Evolutionary conservation across 2,113 vertebrate species (phyloP).

Genomic region (Nibea coibor): DNA sequence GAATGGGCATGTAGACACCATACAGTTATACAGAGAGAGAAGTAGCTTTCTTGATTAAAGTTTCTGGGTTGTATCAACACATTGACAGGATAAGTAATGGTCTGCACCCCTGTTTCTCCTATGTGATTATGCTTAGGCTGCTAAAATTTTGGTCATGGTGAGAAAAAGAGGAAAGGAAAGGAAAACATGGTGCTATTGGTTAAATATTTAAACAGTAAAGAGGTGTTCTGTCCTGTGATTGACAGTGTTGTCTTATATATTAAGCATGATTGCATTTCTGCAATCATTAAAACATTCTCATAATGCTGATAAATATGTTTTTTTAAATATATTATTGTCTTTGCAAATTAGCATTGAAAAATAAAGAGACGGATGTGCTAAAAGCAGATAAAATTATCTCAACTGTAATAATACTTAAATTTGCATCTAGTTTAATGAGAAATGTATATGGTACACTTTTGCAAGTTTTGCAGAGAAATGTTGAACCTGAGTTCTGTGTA

Average conservation of each 20-base stretch:
- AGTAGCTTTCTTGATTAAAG: background rate
- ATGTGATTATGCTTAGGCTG: background rate
- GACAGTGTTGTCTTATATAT: background rate
- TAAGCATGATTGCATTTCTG: background rate
- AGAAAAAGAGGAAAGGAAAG: background rate
- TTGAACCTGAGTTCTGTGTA: slow-evolving; percentile 2
- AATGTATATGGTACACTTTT: background rate
- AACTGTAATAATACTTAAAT: background rate
- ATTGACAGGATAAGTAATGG: background rate
- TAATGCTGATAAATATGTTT: background rate
- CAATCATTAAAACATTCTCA: background rate
- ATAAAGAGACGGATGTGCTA: background rate
- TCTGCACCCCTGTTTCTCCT: no score
- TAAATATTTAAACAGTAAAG: background rate
- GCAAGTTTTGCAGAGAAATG: background rate
- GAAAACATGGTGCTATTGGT: background rate
- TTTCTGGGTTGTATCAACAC: background rate
- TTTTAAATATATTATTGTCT: background rate
- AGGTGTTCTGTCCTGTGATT: background rate
- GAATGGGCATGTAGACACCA: slow-evolving; percentile 2
- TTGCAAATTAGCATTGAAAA: background rate
- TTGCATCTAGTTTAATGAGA: background rate
- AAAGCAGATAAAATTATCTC: background rate
- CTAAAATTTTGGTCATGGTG: background rate
- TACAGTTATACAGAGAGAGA: background rate